Conservation (phyloP, 2,797 vertebrate species). For the Anisognathus igniventris region DNA sequence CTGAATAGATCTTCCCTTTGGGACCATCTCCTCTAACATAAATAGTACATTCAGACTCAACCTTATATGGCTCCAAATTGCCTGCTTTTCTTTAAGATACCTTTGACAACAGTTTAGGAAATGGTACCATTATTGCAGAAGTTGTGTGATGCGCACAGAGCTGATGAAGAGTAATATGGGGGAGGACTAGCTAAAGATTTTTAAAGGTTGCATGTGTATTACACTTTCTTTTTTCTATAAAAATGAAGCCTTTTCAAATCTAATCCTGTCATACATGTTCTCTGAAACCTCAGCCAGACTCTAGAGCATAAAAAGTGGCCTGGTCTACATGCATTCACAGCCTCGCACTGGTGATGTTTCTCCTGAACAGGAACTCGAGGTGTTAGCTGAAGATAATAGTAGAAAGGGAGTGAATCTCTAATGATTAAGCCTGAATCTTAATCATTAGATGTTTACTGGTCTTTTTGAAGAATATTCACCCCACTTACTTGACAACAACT, state of each 20-base stretch:
- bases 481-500: constrained; percentile 16
- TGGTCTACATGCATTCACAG: background rate
- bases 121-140: background rate
- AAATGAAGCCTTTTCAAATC: background rate
- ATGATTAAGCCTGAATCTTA: constrained; percentile 19
- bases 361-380: background rate
- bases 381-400: background rate
- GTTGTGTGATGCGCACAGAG: background rate
- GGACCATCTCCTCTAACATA: background rate
- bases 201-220: background rate
- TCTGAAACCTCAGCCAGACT: background rate
- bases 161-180: background rate
- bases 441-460: background rate
- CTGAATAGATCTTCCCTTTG: background rate
- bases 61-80: background rate
- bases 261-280: background rate
- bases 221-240: background rate
- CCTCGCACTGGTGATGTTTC: background rate
- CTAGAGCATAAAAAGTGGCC: background rate
- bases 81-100: background rate
- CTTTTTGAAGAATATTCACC: constrained; percentile 36
- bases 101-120: background rate
- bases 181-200: background rate
- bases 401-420: background rate
- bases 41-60: background rate